A percentile compares a stretch with the other conserved stretches of the same genome.
Conservation (phyloP, 37 sponge, comb jelly and placozoan species). For the Tethya wilhelma region DNA sequence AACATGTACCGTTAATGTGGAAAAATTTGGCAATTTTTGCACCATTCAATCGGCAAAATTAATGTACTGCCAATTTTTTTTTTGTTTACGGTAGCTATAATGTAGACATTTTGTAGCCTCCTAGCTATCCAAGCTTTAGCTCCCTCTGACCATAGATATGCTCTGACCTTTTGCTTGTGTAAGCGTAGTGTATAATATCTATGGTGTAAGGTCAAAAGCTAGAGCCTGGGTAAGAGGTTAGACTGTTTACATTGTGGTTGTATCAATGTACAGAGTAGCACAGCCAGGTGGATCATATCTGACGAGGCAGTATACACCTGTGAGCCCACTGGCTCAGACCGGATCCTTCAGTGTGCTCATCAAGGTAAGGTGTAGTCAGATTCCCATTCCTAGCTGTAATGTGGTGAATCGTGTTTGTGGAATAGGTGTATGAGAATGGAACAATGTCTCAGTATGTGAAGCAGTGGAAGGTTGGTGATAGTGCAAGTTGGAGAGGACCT, state of each 20-base stretch:
- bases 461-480: constrained; percentile 49
- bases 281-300: constrained; percentile 14
- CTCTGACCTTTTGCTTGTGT: no score
- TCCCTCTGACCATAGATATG: no score
- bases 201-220: no score
- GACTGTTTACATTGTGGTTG: no score
- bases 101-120: no score
- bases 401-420: background rate
- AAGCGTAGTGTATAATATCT: no score
- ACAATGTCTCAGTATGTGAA: constrained; percentile 33
- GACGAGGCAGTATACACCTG: constrained; percentile 77
- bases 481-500: constrained; percentile 73
- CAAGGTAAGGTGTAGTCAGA: no score
- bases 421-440: constrained; percentile 47
- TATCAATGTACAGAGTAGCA: constrained; percentile 33
- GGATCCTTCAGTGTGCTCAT: constrained; percentile 66
- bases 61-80: background rate
- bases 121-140: no score
- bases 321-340: constrained; percentile 54
- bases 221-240: no score
- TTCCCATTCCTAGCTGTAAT: background rate
- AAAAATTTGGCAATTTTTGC: background rate
- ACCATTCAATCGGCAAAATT: no score
- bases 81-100: background rate
- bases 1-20: no score